phyloP scores from a whole-genome alignment of 2,888 invertebrate species.

The Limnephilus lunatus region DNA sequence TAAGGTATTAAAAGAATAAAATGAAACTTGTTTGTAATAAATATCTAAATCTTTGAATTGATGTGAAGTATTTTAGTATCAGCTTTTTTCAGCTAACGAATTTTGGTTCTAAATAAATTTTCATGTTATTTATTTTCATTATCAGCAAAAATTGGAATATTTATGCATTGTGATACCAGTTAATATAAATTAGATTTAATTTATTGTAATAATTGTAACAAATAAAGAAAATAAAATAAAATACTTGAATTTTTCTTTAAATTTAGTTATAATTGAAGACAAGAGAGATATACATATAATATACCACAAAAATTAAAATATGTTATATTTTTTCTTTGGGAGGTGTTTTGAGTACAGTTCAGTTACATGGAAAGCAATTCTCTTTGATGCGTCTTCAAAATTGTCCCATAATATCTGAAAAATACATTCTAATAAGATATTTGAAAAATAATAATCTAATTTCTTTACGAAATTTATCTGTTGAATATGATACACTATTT shows the following conservation, averaged over 20 bases:
- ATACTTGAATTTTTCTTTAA: background rate
- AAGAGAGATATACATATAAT: background rate
- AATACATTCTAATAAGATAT: background rate
- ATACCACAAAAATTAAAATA: background rate
- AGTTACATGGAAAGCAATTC: conserved; percentile 1
- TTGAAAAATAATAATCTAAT: background rate
- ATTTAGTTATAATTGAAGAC: background rate
- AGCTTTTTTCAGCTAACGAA: conserved; percentile 2
- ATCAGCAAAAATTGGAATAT: conserved; percentile 4
- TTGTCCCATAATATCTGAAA: conserved; percentile 20
- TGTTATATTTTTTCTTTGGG: conserved; percentile 6
- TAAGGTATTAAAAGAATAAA: background rate
- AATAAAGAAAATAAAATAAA: background rate
- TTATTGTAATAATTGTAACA: conserved; percentile 7
- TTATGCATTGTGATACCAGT: conserved; percentile 28
- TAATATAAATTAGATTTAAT: conserved; percentile 22
- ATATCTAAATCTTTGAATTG: background rate
- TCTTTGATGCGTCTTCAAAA: conserved; percentile 2
- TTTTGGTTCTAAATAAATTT: background rate
- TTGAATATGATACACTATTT: too few species aligned
- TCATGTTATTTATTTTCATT: conserved; percentile 12
- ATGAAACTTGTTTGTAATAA: background rate
- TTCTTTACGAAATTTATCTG: background rate
- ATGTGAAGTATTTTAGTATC: background rate
- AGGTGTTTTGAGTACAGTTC: conserved; percentile 15